Evolutionary conservation across 2,113 vertebrate species (phyloP).

Genomic region (Pangasianodon gigas): DNA sequence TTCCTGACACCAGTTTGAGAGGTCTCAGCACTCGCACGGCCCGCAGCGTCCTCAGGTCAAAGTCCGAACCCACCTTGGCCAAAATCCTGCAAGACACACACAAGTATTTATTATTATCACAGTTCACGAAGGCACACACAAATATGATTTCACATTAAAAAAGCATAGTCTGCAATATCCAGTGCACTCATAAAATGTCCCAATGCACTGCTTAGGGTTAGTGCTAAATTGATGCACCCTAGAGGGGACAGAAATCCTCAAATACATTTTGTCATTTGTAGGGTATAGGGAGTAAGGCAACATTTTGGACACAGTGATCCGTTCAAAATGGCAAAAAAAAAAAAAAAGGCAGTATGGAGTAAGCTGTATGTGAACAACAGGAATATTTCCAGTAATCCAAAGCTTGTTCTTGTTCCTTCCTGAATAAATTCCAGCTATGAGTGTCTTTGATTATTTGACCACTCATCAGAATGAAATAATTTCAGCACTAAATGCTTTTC

Average conservation of each 20-base stretch:
- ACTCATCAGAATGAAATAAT: neutral
- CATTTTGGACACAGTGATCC: neutral
- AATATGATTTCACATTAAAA: slow-evolving; percentile 24
- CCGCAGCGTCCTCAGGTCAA: slow-evolving; percentile 90
- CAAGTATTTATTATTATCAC: neutral
- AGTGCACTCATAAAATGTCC: neutral
- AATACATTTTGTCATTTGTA: neutral
- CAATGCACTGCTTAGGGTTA: neutral
- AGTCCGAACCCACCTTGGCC: slow-evolving; percentile 89
- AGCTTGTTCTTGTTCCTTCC: neutral
- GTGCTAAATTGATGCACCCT: neutral
- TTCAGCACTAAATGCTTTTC: neutral
- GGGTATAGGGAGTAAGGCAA: neutral
- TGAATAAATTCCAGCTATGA: neutral
- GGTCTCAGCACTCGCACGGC: slow-evolving; percentile 92
- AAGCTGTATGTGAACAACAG: neutral
- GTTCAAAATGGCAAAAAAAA: neutral
- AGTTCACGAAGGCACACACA: neutral
- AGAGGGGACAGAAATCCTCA: neutral
- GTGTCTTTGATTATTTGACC: neutral
- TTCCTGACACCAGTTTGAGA: slow-evolving; percentile 94
- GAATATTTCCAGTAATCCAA: neutral
- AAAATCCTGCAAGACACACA: slow-evolving; percentile 80
- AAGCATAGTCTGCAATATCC: neutral
- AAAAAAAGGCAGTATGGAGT: neutral